Evolutionary conservation across 2,888 invertebrate species (phyloP).

Genomic region (Mellilla xanthometata): DNA sequence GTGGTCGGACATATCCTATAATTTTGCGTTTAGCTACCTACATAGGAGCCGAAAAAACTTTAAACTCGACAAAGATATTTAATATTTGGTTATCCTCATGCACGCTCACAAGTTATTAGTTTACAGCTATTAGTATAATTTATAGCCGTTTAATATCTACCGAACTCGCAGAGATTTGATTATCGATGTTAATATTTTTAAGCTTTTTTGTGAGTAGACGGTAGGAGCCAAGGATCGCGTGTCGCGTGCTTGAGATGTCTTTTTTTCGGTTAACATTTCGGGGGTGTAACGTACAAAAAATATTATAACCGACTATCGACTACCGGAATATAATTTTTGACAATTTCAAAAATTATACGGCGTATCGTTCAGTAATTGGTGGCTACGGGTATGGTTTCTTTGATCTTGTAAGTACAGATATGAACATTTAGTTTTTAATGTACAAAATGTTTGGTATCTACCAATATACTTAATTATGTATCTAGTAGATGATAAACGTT

Average conservation of each 20-base stretch:
- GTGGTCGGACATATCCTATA: constrained; percentile 44
- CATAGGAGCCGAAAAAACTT: constrained; percentile 29
- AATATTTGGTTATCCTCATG: constrained; percentile 32
- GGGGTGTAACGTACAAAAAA: constrained; percentile 72
- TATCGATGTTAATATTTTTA: constrained; percentile 68
- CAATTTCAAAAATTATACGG: constrained; percentile 79
- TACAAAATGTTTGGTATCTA: no score
- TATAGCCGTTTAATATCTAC: constrained; percentile 78
- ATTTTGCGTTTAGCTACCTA: constrained; percentile 34
- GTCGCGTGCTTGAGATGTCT: constrained; percentile 73
- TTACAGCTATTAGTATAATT: constrained; percentile 78
- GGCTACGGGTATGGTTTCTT: constrained; percentile 51
- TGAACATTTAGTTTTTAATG: constrained; percentile 10
- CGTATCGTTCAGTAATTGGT: constrained; percentile 68
- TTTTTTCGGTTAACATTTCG: constrained; percentile 63
- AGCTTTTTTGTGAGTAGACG: constrained; percentile 29
- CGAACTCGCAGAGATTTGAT: constrained; percentile 70
- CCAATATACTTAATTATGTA: no score
- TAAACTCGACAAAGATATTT: constrained; percentile 32
- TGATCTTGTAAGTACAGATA: background rate
- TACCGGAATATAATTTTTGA: constrained; percentile 81
- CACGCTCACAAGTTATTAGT: constrained; percentile 59
- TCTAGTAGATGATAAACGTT: no score
- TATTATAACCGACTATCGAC: constrained; percentile 72
- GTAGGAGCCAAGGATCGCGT: constrained; percentile 66